Conservation (phyloP, 2,888 invertebrate species). For the Luperina nickerlii region DNA sequence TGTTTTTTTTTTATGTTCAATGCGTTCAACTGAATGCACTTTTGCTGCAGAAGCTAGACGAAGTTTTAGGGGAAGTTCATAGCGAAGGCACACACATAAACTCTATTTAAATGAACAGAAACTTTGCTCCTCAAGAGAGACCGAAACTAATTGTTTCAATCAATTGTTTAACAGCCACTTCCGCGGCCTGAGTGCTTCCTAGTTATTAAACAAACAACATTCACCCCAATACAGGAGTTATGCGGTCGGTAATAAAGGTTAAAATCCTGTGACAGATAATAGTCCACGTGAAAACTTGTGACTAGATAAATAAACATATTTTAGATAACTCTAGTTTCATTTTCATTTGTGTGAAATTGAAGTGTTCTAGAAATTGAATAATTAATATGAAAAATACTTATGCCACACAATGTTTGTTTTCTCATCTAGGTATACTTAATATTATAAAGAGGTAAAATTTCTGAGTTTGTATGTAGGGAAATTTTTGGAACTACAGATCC, state of each 20-base stretch:
- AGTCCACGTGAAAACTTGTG: not conserved
- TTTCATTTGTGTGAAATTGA: not conserved
- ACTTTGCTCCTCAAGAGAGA: not conserved
- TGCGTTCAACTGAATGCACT: not conserved
- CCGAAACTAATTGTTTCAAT: constrained; percentile 56
- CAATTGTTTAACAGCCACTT: constrained; percentile 59
- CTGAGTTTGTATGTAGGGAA: not conserved
- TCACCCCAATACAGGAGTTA: constrained; percentile 13
- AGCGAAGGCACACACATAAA: not conserved
- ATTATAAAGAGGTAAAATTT: not conserved
- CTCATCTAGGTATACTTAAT: not conserved
- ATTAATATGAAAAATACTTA: not conserved
- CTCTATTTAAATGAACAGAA: not conserved
- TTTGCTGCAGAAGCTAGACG: not conserved
- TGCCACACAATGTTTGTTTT: not conserved
- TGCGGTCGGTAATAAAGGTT: not conserved
- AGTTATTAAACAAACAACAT: constrained; percentile 22
- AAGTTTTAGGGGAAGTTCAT: not conserved
- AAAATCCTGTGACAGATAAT: not conserved
- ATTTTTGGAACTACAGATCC: not conserved
- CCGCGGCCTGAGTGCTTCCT: constrained; percentile 53
- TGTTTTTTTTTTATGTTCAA: too few relatives aligned
- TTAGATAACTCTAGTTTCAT: not conserved
- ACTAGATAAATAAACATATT: not conserved
- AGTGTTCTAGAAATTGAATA: not conserved